Conservation (phyloP, 2,888 invertebrate species). For the Ornithoptera alexandrae region DNA sequence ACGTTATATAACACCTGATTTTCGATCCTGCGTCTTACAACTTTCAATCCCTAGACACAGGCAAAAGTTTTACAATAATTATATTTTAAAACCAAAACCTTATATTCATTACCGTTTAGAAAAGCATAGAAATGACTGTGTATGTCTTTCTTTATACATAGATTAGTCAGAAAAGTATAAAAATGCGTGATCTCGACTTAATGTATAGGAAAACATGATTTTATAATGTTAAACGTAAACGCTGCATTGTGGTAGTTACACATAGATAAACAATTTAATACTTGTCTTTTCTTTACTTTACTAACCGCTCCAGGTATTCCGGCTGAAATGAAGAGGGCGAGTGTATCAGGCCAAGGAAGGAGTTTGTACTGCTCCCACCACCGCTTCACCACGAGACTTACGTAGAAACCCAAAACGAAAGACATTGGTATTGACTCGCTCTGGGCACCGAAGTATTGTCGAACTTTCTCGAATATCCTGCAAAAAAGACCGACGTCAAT, state of each 20-base stretch:
- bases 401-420: constrained; percentile 97
- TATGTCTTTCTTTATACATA: too few relatives aligned
- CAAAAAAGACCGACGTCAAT: constrained; percentile 39
- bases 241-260: not conserved
- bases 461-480: constrained; percentile 93
- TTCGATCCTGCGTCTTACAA: too few relatives aligned
- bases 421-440: constrained; percentile 96
- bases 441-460: constrained; percentile 91
- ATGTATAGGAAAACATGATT: too few relatives aligned
- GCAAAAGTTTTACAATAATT: too few relatives aligned
- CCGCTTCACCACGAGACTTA: constrained; percentile 92
- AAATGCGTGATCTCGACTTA: too few relatives aligned
- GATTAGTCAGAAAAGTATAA: too few relatives aligned
- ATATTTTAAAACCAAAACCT: too few relatives aligned
- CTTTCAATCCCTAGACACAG: too few relatives aligned
- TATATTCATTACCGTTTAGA: too few relatives aligned
- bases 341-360: constrained; percentile 95
- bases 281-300: constrained; percentile 63
- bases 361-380: constrained; percentile 98
- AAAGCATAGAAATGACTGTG: too few relatives aligned
- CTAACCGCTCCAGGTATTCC: constrained; percentile 94
- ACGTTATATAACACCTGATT: too few relatives aligned
- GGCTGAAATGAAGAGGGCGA: constrained; percentile 94
- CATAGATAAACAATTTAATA: constrained; percentile 19
- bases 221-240: too few relatives aligned